A percentile compares a stretch with the other conserved stretches of the same genome.
Evolutionary conservation across 2,888 invertebrate species (phyloP).

Genomic region (Rhamphomyia laevipes): DNA sequence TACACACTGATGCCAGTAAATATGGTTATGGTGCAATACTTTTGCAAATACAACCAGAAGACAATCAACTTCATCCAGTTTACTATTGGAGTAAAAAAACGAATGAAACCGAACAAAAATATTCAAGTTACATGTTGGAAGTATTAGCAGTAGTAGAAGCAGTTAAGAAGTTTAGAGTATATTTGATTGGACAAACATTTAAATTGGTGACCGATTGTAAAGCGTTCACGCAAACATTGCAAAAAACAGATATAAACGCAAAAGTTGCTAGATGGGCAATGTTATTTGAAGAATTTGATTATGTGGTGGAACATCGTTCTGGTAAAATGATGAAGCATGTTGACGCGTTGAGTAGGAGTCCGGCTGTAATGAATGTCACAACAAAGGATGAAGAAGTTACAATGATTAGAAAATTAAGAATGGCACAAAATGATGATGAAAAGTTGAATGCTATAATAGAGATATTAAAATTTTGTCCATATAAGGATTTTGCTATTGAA

Average conservation of each 20-base stretch:
- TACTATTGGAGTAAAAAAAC: background rate
- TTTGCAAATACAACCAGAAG: background rate
- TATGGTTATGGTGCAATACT: background rate
- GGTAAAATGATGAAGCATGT: conserved; percentile 16
- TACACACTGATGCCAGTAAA: too few relatives aligned
- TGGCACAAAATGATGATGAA: conserved; percentile 7
- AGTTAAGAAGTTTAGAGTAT: conserved; percentile 18
- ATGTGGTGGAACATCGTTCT: conserved; percentile 15
- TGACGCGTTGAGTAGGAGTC: conserved; percentile 17
- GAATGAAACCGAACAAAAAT: background rate
- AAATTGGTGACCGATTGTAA: conserved; percentile 14
- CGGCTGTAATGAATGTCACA: conserved; percentile 7
- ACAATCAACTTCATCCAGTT: background rate
- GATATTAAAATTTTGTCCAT: background rate
- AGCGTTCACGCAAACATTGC: conserved; percentile 9
- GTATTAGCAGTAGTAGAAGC: conserved; percentile 10
- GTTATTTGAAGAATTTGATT: conserved; percentile 16
- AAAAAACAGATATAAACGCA: conserved; percentile 13
- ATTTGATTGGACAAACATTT: conserved; percentile 15
- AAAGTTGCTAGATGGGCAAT: conserved; percentile 17
- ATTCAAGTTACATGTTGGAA: conserved; percentile 8
- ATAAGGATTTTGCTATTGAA: background rate
- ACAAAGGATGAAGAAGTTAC: background rate
- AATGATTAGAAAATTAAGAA: background rate
- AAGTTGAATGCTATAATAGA: conserved; percentile 5